Conservation (phyloP, 2,888 invertebrate genomes). For the Orthosia cruda region DNA sequence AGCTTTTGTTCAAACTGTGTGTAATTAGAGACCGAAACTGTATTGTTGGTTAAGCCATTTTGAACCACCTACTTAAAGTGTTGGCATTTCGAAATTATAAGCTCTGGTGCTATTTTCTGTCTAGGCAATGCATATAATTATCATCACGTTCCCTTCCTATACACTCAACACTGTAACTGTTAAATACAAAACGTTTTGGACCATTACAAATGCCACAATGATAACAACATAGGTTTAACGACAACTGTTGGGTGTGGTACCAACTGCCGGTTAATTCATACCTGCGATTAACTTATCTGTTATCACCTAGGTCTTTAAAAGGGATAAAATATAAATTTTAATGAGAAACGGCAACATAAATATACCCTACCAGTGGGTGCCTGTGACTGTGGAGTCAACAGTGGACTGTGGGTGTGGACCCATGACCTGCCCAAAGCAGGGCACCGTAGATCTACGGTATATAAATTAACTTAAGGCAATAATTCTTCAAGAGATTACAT, state of each 20-base stretch:
- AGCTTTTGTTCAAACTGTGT: slow-evolving; percentile 35
- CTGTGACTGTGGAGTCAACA: no score
- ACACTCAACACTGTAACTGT: slow-evolving; percentile 19
- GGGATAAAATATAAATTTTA: not conserved
- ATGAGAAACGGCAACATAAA: not conserved
- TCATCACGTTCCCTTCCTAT: slow-evolving; percentile 22
- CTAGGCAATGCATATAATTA: slow-evolving; percentile 38
- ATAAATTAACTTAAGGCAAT: no score
- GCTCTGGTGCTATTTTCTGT: not conserved
- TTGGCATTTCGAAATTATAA: slow-evolving; percentile 34
- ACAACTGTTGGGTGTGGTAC: slow-evolving; percentile 32
- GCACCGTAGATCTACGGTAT: no score
- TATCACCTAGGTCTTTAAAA: not conserved
- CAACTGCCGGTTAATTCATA: not conserved
- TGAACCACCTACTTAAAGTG: slow-evolving; percentile 7
- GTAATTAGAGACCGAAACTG: slow-evolving; percentile 15
- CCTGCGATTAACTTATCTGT: not conserved
- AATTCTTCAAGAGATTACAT: no score
- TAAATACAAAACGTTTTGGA: slow-evolving; percentile 39
- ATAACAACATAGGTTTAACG: slow-evolving; percentile 6
- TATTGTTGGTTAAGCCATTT: slow-evolving; percentile 11
- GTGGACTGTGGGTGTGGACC: no score
- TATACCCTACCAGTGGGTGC: no score
- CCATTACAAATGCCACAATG: slow-evolving; percentile 15
- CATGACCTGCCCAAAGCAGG: no score